These are phyloP conservation scores for Lycorma delicatula DNA, from an alignment of 1,140 invertebrate genomes.

Conservation along the genomic window DNA sequence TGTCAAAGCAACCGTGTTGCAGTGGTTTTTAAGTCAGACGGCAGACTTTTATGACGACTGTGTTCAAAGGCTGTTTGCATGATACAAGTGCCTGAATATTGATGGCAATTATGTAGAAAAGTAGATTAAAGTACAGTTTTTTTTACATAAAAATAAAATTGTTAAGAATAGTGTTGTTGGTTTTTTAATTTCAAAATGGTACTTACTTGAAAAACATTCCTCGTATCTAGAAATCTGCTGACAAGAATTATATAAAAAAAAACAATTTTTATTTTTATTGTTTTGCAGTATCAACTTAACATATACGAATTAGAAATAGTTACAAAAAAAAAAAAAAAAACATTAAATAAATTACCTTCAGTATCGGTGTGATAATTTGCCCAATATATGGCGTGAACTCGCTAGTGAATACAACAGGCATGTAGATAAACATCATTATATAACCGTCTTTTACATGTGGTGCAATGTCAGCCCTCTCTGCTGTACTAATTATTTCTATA, in stretches of 20 bases:
- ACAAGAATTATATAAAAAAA: too few relatives aligned
- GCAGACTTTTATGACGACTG: neutral
- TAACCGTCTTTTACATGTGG: slow-evolving; percentile 99
- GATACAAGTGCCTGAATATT: slow-evolving; percentile 17
- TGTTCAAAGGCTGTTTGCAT: slow-evolving; percentile 13
- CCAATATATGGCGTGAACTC: slow-evolving; percentile 96
- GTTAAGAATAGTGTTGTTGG: neutral
- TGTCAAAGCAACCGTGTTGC: slow-evolving; percentile 6
- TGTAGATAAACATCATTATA: slow-evolving; percentile 99
- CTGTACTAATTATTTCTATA: slow-evolving; percentile 92
- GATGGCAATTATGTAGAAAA: slow-evolving; percentile 23
- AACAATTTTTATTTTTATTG: too few relatives aligned
- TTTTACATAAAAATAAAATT: neutral
- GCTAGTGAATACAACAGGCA: slow-evolving; percentile 91
- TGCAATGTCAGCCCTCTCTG: slow-evolving; percentile 87
- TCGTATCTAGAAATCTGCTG: slow-evolving; percentile 19
- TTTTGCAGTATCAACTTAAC: slow-evolving; percentile 38
- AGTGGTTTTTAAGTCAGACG: slow-evolving; percentile 8
- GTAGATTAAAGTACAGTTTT: slow-evolving; percentile 2
- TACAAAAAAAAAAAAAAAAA: too few relatives aligned
- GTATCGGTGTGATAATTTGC: slow-evolving; percentile 93
- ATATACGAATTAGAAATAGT: too few relatives aligned
- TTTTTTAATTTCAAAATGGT: slow-evolving; percentile 3
- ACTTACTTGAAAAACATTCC: slow-evolving; percentile 4
- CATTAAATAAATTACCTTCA: too few relatives aligned